Evolutionary conservation across 2,888 invertebrate genomes (phyloP).

Genomic region (Theretra japonica): DNA sequence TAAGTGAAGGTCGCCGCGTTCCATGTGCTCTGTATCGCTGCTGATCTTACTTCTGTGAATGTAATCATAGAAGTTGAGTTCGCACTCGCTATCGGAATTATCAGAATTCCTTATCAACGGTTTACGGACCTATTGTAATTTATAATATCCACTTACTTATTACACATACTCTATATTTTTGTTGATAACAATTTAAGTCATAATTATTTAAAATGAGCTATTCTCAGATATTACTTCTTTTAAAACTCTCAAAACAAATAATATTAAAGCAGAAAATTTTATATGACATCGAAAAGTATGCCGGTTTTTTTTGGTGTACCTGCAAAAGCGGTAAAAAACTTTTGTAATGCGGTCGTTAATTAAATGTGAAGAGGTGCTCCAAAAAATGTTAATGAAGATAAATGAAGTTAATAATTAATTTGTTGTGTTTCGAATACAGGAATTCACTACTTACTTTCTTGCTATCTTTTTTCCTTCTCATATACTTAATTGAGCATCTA

Average conservation of each 20-base stretch:
- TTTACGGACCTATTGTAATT: constrained; percentile 54
- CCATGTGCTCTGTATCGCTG: constrained; percentile 64
- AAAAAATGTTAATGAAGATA: constrained; percentile 21
- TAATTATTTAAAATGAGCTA: not conserved
- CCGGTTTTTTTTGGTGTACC: constrained; percentile 1
- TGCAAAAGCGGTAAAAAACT: constrained; percentile 1
- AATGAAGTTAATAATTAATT: constrained; percentile 20
- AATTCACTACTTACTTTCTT: not conserved
- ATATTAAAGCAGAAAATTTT: not conserved
- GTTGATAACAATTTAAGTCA: constrained; percentile 2
- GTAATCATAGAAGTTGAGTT: constrained; percentile 43
- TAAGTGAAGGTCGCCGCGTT: constrained; percentile 73
- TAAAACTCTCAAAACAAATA: not conserved
- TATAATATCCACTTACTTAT: constrained; percentile 35
- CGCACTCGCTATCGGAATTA: constrained; percentile 52
- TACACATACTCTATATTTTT: not conserved
- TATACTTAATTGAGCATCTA: too few species aligned
- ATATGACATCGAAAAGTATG: not conserved
- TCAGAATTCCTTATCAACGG: constrained; percentile 58
- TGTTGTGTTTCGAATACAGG: not conserved
- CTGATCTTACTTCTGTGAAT: constrained; percentile 59
- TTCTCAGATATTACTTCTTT: not conserved
- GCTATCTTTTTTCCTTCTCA: not conserved
- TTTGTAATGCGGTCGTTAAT: not conserved
- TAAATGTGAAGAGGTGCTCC: constrained; percentile 3